These are phyloP conservation scores for Lithophane ornitopus DNA, from an alignment of 2,888 invertebrate species.

Conservation along the genomic window DNA sequence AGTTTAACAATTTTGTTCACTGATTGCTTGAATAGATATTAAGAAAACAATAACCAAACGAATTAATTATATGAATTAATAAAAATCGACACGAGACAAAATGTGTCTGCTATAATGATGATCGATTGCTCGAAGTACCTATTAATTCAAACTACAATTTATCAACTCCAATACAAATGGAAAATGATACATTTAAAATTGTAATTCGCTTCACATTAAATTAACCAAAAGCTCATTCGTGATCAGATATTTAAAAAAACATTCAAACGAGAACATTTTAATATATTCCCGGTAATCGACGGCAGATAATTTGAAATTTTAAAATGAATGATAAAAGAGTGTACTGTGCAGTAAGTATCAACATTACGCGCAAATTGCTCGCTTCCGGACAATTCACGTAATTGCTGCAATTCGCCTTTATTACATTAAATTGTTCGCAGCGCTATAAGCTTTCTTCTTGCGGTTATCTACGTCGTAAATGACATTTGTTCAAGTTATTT, in stretches of 20 bases:
- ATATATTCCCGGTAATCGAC: constrained; percentile 35
- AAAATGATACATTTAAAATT: not conserved
- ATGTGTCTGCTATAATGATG: not conserved
- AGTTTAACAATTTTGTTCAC: too few relatives aligned
- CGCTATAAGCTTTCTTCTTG: constrained; percentile 62
- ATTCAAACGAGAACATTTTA: constrained; percentile 26
- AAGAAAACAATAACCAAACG: not conserved
- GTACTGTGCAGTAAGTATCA: constrained; percentile 54
- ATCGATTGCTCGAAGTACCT: not conserved
- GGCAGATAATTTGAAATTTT: constrained; percentile 29
- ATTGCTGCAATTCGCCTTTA: constrained; percentile 74
- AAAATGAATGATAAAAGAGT: constrained; percentile 52
- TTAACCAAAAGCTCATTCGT: not conserved
- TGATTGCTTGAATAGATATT: too few relatives aligned
- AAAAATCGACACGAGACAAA: not conserved
- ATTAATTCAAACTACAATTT: not conserved
- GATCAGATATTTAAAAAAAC: constrained; percentile 13
- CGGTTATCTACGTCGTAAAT: constrained; percentile 58
- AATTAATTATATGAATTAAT: not conserved
- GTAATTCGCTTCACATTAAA: not conserved
- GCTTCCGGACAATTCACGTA: constrained; percentile 71
- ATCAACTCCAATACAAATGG: not conserved
- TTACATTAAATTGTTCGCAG: constrained; percentile 69
- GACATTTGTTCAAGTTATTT: constrained; percentile 59
- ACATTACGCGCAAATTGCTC: constrained; percentile 70